These are phyloP conservation scores for Hipposideros armiger DNA, from an alignment of 2,113 vertebrate genomes.

Conservation along the genomic window DNA sequence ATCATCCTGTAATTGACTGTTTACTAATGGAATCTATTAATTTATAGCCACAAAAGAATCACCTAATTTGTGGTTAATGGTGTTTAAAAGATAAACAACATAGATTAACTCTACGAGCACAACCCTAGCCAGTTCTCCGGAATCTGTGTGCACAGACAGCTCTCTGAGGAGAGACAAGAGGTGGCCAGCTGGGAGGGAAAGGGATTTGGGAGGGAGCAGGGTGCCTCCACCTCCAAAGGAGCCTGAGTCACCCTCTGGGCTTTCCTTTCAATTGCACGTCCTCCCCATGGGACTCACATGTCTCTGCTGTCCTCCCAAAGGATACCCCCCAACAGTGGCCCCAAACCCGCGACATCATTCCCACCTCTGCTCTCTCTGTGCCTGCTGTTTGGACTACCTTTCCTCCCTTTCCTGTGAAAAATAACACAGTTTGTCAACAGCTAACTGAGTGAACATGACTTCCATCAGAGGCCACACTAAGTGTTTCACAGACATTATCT, in stretches of 20 bases:
- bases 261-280: background rate
- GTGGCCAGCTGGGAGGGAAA: background rate
- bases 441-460: accelerated
- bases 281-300: background rate
- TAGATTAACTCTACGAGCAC: constrained; percentile 59
- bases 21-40: constrained; percentile 86
- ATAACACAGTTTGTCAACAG: accelerated
- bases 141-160: background rate
- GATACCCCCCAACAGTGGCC: background rate
- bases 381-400: background rate
- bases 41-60: constrained; percentile 80
- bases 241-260: background rate
- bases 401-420: background rate
- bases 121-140: background rate
- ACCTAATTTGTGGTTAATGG: constrained; percentile 85
- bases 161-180: background rate
- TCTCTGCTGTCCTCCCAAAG: background rate
- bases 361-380: background rate
- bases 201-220: accelerated
- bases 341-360: accelerated
- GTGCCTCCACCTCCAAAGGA: background rate
- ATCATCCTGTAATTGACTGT: constrained; percentile 82
- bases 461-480: accelerated
- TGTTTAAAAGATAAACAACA: constrained; percentile 85
- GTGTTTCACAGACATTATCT: accelerated